A percentile compares a stretch with the other conserved stretches of the same genome.
Conservation (phyloP, 2,113 vertebrate species). For the Amblyornis subalaris region DNA sequence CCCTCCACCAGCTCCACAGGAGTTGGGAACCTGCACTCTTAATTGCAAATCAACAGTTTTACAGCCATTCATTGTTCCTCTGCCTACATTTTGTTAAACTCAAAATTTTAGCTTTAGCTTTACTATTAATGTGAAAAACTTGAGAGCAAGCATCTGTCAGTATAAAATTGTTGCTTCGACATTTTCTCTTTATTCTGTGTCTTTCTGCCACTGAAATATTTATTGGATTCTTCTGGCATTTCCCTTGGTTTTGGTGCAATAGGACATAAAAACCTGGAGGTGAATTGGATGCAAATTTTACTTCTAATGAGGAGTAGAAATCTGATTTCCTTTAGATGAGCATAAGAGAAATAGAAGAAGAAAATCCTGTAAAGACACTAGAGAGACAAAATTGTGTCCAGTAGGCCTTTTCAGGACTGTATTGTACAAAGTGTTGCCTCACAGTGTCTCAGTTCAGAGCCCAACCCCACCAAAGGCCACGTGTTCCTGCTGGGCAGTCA, state of each 20-base stretch:
- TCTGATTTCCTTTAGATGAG: background rate
- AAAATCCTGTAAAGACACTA: background rate
- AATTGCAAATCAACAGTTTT: background rate
- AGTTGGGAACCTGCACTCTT: background rate
- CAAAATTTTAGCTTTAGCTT: background rate
- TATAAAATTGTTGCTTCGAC: background rate
- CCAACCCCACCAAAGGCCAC: background rate
- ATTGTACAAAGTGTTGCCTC: background rate
- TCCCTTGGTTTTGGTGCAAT: background rate
- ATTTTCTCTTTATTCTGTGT: background rate
- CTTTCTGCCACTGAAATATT: background rate
- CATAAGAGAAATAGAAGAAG: background rate
- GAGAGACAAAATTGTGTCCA: background rate
- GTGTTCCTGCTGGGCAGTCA: background rate
- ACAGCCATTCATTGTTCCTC: background rate
- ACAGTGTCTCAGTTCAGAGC: background rate
- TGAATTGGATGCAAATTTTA: background rate
- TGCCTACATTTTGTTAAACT: background rate
- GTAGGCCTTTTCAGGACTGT: background rate
- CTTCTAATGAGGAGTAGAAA: background rate
- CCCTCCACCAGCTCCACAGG: background rate
- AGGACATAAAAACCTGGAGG: background rate
- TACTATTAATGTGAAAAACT: background rate
- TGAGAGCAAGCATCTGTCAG: background rate
- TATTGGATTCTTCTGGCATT: background rate